Base-by-base conservation (phyloP, 2,888 invertebrate species). In the Pheosia gnoma region DNA sequence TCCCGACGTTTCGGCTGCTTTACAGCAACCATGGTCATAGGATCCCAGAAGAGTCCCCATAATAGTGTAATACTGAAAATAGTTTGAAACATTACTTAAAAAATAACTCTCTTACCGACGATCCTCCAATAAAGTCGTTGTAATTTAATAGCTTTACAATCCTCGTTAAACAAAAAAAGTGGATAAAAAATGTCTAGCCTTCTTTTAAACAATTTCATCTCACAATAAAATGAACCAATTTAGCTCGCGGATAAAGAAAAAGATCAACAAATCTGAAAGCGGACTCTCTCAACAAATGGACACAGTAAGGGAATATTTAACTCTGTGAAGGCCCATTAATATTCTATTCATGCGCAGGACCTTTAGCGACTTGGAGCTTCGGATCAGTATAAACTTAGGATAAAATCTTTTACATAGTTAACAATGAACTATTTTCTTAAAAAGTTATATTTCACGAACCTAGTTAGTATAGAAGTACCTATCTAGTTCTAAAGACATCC, bases 151-250 rank as follows among this genome's bases (percentile, higher is more conserved):
- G 55, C 55, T 64, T 64, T 43, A 60, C 36, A 51, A 68, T 37
- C 41, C 49, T 53, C 49, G 37, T 38, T 58, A 36, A 52, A 54
- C 36, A 63, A 61, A 70, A 61, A 70, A 70, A 61, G 45, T 56
- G 57, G 11, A 66, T 55, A 61, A 62, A 67, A 63, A 66, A 62
- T 8, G 37, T 59, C 64, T 37, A 37, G 49, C 9, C 41, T 45
- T 58, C 60, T 43, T 41, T 60, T 52, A 57, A 60, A 70, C 70
- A 75, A 78, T 75, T 78, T 74, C 61, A 71, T 74, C 66, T 71
- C 58, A 65, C 65, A 67, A 72, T 75, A 71, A 82, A 86, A 83
- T 79, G 74, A 85, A 81, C 80, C 83, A 83, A 84, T 85, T 86
- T 79, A 74, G 74, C 75, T 83, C 67, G 67, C 72, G 72, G 77